These are phyloP conservation scores for Acromyrmex charruanus DNA, from an alignment of 1,140 invertebrate genomes.

Conservation along the genomic window DNA sequence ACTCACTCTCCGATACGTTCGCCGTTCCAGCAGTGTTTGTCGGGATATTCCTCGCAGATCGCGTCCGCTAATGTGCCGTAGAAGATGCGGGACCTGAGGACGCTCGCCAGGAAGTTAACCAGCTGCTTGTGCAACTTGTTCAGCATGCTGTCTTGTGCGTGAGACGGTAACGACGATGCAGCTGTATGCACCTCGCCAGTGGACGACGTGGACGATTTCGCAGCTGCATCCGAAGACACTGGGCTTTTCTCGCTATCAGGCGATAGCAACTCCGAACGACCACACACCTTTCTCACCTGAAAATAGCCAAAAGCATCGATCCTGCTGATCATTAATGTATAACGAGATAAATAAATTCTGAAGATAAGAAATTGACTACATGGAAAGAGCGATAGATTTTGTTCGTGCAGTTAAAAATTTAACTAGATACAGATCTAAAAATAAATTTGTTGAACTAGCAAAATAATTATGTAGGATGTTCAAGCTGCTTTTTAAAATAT, in stretches of 20 bases:
- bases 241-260: constrained; percentile 42
- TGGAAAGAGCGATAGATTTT: no score
- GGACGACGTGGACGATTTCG: constrained; percentile 54
- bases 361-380: no score
- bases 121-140: constrained; percentile 86
- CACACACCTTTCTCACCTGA: constrained; percentile 82
- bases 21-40: constrained; percentile 91
- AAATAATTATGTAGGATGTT: no score
- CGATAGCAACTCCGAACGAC: constrained; percentile 78
- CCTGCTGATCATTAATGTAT: background rate
- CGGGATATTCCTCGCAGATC: constrained; percentile 88
- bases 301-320: constrained; percentile 56
- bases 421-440: background rate
- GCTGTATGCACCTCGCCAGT: constrained; percentile 61
- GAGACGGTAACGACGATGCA: constrained; percentile 56
- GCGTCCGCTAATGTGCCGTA: constrained; percentile 90
- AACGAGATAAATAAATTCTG: no score
- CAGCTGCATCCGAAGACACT: constrained; percentile 55
- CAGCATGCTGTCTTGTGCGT: constrained; percentile 69
- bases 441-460: no score
- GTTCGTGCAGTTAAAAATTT: background rate
- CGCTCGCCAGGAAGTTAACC: constrained; percentile 89
- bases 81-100: constrained; percentile 90
- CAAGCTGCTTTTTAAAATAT: no score
- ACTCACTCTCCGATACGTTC: constrained; percentile 92